Evolutionary conservation across 1,140 invertebrate species (phyloP), one percentile per base, ranked within the genome.

Genomic region (Drosophila prosaltans): DNA sequence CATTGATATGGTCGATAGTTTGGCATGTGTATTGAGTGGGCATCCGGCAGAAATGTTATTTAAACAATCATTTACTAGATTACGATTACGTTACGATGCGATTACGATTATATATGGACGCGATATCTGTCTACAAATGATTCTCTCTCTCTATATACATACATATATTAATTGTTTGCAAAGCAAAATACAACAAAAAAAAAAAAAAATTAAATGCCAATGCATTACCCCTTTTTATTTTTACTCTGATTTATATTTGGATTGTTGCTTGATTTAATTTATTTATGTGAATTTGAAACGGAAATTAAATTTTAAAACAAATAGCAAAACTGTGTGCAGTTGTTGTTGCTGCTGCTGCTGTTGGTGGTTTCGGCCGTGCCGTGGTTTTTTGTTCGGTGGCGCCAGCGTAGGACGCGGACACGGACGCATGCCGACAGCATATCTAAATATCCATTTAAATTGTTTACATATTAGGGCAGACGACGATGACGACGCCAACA

Each of bases 301-400:
- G 90, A 91, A 91, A 91, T 91, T 91, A 91, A 90, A 88, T 84
- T 91, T 90, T 85, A 90, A 89, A 89, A 89, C 85, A 90, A 90
- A 89, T 89, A 81, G 85, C 74, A 32, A 67, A 66, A 62, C 64
- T 57, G 58, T 51, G 72, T 65, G 26, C 69, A 39, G 69, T 60
- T 63, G 72, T 54, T 68, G 65, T 65, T 61, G 63, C 39, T 32
- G 26, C 51, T 16, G 41, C 3, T 26, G 24, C 45, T 51, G 21
- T 16, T 48, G 45, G 28, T 30, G 28, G 28, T 30, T 30, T 4
- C 2, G 28, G 16, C 16, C 28, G 28, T 30, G 28, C 45, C 45
- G 45, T 51, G 45, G 24, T 51, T 36, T 36, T 51, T 51, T 36
- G 21, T 55, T 39, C 11, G 8, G 21, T 70, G 68, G 68, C 68